Evolutionary conservation across 2,797 vertebrate genomes (phyloP), one percentile per base, ranked within the genome.

Genomic region (Chromis chromis): DNA sequence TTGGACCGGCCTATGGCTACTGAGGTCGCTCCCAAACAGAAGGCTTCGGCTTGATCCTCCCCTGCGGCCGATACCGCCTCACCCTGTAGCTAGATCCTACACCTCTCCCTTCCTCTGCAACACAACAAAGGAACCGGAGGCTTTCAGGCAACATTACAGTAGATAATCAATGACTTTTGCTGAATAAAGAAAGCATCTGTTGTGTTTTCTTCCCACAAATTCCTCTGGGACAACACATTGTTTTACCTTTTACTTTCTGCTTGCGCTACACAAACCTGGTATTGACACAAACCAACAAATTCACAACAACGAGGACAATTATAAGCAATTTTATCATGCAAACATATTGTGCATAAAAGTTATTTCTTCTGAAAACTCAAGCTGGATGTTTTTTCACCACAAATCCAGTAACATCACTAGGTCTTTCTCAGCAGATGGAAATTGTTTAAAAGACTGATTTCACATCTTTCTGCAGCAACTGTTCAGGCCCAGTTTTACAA

Each of bases 131-230:
- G 53, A 9, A 2, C 58, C 3, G 31, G n/a, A 31, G 17, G 33
- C 11, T 64, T 60, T 63, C 52, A 58, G 49, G n/a, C 33, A 25
- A 58, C 48, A 27, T 50, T 22, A 31, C 24, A 9, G 31, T 21
- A 44, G 27, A 13, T 10, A n/a, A 68, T 13, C 39, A 28, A 31
- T 46, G 27, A 46, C 31, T 74, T 70, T 49, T 48, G 16, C 0
- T 40, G 14, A 79, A 65, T 21, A 56, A 60, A 25, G 7, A 68
- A 65, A 74, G 63, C 62, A 71, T 74, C 25, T 67, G 50, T 61
- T 40, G 53, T 50, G 67, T 53, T 28, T 39, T 31, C 55, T 31
- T 1, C 14, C 14, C 40, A 55, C 42, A 79, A 25, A 59, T 48
- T 12, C 70, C 22, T n/a, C 39, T 21, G 40, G 42, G 44, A 70